Evolutionary conservation across 1,140 invertebrate species (phyloP), one percentile per base, ranked within the genome.

Genomic region (Caenorhabditis inopinata): DNA sequence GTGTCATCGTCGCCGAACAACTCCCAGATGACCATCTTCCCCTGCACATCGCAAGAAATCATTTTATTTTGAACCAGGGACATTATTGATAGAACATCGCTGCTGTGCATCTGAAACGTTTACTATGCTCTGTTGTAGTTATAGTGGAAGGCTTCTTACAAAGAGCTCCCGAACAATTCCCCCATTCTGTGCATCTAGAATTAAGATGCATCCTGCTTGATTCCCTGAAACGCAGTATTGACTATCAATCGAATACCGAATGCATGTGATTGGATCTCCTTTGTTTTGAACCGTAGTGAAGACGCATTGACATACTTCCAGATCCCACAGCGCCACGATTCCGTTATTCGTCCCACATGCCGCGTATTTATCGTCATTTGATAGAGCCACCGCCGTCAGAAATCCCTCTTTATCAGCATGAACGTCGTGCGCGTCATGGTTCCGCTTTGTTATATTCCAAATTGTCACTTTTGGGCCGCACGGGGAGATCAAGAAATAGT

Each of bases 271-370:
- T 14, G 80, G 74, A 27, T 62, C 58, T 45, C 79, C 74, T 62
- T 83, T 83, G 21, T 83, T 58, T 49, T 83, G 82, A 46, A 83
- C 58, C 78, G 76, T 53, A 12, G 82, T 83, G 27, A 45, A 74
- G 7, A 84, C 47, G 35, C 82, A 83, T 35, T 84, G 82, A 38
- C 83, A 84, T 2, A 84, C 68, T 35, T 84, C 83, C 32, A 84
- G 38, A 35, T 84, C 83, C 83, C 83, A 84, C 25, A 83, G 47
- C 5, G 82, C 82, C 21, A 83, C 81, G 14, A 84, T 68, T 73
- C 83, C 83, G 21, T 75, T 81, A 62, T 74, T 53, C n/a, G 83
- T 84, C 29, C 83, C 83, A 80, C 83, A 83, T 25, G 83, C 82
- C 2, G 82, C 75, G 25, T 78, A 79, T 49, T 76, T 83, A 27